Evolutionary conservation across 2,113 vertebrate genomes (phyloP).

Genomic region (Sprattus sprattus): DNA sequence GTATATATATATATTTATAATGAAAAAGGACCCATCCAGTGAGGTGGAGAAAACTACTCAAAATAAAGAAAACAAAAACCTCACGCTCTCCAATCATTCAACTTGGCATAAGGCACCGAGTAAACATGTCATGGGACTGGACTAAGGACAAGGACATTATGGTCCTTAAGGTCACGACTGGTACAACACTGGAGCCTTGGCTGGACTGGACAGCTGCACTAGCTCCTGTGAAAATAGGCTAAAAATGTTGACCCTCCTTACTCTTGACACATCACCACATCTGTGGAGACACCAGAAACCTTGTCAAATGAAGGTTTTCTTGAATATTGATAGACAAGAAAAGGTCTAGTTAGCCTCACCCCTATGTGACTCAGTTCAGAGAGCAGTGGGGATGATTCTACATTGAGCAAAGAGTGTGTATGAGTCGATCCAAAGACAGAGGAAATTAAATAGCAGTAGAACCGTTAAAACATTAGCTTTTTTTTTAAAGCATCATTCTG

Average conservation of each 20-base stretch:
- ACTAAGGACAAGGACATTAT: background rate
- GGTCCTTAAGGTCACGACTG: background rate
- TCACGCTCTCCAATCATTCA: background rate
- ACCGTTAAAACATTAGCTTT: background rate
- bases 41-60: background rate
- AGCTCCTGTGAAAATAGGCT: background rate
- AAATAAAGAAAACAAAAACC: background rate
- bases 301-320: background rate
- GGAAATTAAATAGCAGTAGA: background rate
- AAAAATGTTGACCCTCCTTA: too few relatives aligned
- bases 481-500: background rate
- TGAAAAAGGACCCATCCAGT: background rate
- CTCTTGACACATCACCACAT: background rate
- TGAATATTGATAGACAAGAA: background rate
- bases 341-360: background rate
- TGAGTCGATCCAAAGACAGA: background rate
- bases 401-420: background rate
- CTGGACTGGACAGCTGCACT: background rate
- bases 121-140: background rate
- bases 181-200: background rate
- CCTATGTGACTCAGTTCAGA: background rate
- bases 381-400: background rate
- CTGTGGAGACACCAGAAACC: background rate
- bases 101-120: background rate
- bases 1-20: too few relatives aligned